Evolutionary conservation across 2,113 vertebrate species (phyloP), one percentile per base, ranked within the genome.

Genomic region (Pseudorhombus dupliciocellatus): DNA sequence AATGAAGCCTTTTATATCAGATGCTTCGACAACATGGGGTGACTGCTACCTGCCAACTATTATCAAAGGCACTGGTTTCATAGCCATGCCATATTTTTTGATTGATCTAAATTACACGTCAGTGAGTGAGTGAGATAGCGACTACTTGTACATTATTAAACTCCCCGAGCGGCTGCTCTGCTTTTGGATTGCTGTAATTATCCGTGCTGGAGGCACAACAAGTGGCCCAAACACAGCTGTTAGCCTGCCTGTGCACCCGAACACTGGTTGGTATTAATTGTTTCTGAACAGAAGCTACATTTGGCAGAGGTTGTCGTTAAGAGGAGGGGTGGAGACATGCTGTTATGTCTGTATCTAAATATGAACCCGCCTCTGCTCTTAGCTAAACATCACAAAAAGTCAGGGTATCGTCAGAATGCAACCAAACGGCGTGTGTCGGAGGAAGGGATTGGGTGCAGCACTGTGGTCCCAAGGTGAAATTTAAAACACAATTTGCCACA

Each of bases 221-320:
- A 94, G 92, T 92, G 91, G 91, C 90, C 90, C 90, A 93, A 94
- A 93, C 93, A 92, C 93, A 94, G 94, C 93, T 94, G 92, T 91
- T 90, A 89, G 86, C 79, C 93, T 87, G 89, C 85, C 89, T 87
- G 83, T 73, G 65, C 80, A 76, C 79, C 78, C 75, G 59, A 77
- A 75, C 74, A 75, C 82, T 84, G 85, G 86, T 80, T 85, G 81
- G 80, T 83, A 90, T 90, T 92, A 92, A 93, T 94, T 92, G 91
- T 91, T 92, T 88, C 85, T 84, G 83, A 91, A 92, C 91, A 91
- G 87, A 88, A 89, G 91, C 88, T 88, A 65, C 84, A 87, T 90
- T 92, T 92, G 87, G 89, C 89, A 84, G 86, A 87, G 85, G 83
- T 86, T 89, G 81, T 74, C 66, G 57, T 68, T 79, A 87, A 84